Conservation (phyloP, 2,888 invertebrate species). For the Lymantria monacha region DNA sequence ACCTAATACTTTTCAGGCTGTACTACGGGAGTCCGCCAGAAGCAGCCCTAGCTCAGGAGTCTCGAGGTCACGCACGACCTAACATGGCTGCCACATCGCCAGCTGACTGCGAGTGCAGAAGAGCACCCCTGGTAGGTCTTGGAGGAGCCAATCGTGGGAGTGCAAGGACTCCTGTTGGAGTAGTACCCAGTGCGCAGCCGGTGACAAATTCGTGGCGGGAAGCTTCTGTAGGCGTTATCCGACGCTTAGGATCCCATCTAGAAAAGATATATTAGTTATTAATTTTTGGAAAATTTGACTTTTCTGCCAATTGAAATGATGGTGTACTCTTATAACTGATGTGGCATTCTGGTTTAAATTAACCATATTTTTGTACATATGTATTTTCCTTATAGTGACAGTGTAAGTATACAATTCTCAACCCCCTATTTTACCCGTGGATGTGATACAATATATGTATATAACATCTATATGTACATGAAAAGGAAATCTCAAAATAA, state of each 20-base stretch:
- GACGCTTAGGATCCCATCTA: slow-evolving; percentile 96
- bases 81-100: slow-evolving; percentile 85
- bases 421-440: too few relatives aligned
- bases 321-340: too few relatives aligned
- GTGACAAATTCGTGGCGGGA: slow-evolving; percentile 92
- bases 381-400: too few relatives aligned
- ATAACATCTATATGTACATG: too few relatives aligned
- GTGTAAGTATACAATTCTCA: too few relatives aligned
- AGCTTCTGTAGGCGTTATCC: slow-evolving; percentile 96
- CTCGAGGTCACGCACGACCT: slow-evolving; percentile 82
- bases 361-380: too few relatives aligned
- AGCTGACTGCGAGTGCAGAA: slow-evolving; percentile 85
- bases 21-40: slow-evolving; percentile 40
- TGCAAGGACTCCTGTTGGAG: slow-evolving; percentile 74
- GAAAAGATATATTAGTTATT: not conserved
- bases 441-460: too few relatives aligned
- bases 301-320: too few relatives aligned
- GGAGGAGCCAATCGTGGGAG: slow-evolving; percentile 64
- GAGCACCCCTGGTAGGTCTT: slow-evolving; percentile 57
- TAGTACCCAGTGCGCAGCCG: slow-evolving; percentile 67
- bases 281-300: not conserved
- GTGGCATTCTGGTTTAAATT: too few relatives aligned
- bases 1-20: not conserved
- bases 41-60: slow-evolving; percentile 49
- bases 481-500: too few relatives aligned